Percentiles rank a stretch among this genome's conserved stretches.
These are phyloP conservation scores for Pipistrellus nathusii DNA, from an alignment of 2,797 vertebrate species.

Conservation along the genomic window DNA sequence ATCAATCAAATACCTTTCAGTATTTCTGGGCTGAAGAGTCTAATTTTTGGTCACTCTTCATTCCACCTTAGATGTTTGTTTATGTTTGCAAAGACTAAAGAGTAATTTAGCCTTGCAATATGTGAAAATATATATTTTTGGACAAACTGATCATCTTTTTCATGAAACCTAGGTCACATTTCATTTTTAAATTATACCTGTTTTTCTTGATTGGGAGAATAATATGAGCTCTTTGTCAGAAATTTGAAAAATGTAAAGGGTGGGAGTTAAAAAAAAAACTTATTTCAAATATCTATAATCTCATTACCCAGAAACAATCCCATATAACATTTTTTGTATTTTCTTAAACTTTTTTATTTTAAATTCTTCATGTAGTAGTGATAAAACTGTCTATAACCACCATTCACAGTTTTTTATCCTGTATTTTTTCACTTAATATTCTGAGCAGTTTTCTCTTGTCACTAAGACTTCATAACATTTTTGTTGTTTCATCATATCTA, in stretches of 20 bases:
- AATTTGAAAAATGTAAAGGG: neutral
- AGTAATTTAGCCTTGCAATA: neutral
- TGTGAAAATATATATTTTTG: neutral
- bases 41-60: constrained; percentile 33
- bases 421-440: neutral
- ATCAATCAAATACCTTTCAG: constrained; percentile 2
- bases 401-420: neutral
- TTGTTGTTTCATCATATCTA: neutral
- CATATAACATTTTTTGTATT: neutral
- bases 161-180: neutral
- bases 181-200: constrained; percentile 30
- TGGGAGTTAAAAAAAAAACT: neutral
- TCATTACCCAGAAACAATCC: neutral
- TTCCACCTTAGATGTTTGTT: constrained; percentile 8
- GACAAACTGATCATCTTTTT: constrained; percentile 9
- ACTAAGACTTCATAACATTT: constrained; percentile 8
- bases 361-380: neutral
- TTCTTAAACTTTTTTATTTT: constrained; percentile 40
- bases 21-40: constrained; percentile 43
- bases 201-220: neutral
- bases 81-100: constrained; percentile 51
- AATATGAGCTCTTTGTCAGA: constrained; percentile 16
- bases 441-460: constrained; percentile 34
- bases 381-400: neutral
- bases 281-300: constrained; percentile 19